These are phyloP conservation scores for Poecilia picta DNA, from an alignment of 2,797 vertebrate genomes.

Conservation along the genomic window DNA sequence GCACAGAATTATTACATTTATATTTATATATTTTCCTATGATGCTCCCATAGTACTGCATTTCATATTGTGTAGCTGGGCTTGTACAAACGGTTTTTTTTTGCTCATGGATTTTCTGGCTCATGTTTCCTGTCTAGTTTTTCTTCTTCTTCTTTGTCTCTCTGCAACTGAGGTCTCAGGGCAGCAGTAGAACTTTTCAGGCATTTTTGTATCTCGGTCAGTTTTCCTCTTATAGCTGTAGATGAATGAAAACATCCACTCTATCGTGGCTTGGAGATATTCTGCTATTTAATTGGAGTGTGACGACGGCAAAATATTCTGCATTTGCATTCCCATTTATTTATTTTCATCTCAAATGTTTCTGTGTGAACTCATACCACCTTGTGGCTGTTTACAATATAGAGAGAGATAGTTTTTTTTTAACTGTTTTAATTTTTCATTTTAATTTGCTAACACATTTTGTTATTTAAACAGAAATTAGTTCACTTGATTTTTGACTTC, in stretches of 20 bases:
- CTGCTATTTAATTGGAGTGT: slow-evolving; percentile 49
- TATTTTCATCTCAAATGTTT: slow-evolving; percentile 7
- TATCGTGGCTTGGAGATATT: slow-evolving; percentile 36
- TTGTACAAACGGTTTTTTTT: slow-evolving; percentile 50
- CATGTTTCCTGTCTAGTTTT: slow-evolving; percentile 46
- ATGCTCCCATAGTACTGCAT: slow-evolving; percentile 40
- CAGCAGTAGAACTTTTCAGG: slow-evolving; percentile 53
- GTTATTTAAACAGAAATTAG: neutral
- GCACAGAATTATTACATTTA: slow-evolving; percentile 48
- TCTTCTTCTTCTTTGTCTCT: slow-evolving; percentile 42
- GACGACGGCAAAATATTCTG: slow-evolving; percentile 12
- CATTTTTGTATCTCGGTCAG: slow-evolving; percentile 57
- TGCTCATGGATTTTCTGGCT: slow-evolving; percentile 45
- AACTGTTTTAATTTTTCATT: too few species aligned
- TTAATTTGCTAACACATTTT: neutral
- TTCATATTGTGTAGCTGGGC: slow-evolving; percentile 47
- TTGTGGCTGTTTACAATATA: slow-evolving; percentile 54
- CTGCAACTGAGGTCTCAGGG: slow-evolving; percentile 46
- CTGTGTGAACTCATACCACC: slow-evolving; percentile 55
- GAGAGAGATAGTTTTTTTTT: neutral
- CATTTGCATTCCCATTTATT: slow-evolving; percentile 11
- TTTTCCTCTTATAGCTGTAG: slow-evolving; percentile 50
- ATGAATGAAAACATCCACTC: slow-evolving; percentile 62
- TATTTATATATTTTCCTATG: slow-evolving; percentile 34
- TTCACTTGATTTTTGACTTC: slow-evolving; percentile 3